Conservation (phyloP, 2,888 invertebrate species). For the Eupeodes luniger region DNA sequence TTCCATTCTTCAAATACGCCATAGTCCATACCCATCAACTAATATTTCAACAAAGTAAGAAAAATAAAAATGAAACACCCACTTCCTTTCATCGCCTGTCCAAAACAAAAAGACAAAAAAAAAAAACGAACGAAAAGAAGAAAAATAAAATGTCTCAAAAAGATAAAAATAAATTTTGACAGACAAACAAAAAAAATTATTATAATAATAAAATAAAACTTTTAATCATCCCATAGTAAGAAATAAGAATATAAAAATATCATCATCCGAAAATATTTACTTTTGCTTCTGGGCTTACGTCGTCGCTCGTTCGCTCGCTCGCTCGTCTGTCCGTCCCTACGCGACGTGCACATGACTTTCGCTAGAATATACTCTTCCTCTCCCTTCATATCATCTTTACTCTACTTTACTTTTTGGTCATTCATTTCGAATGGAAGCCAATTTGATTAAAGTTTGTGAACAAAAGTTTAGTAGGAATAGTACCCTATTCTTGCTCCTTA, state of each 20-base stretch:
- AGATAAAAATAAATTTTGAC: conserved; percentile 53
- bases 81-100: conserved; percentile 25
- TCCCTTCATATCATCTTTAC: too few relatives aligned
- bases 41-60: background rate
- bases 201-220: conserved; percentile 56
- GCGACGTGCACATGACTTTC: background rate
- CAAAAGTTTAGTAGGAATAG: conserved; percentile 49
- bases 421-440: conserved; percentile 53
- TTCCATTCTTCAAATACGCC: background rate
- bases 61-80: background rate
- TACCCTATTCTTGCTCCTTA: background rate
- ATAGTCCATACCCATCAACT: background rate
- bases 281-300: conserved; percentile 20
- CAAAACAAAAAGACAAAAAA: background rate
- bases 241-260: conserved; percentile 22
- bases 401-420: conserved; percentile 12
- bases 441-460: conserved; percentile 73
- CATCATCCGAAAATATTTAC: conserved; percentile 65
- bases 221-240: conserved; percentile 47
- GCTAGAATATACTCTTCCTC: background rate
- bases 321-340: too few relatives aligned
- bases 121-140: background rate
- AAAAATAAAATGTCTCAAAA: conserved; percentile 11
- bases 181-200: conserved; percentile 38
- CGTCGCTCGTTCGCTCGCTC: background rate